Conservation (phyloP, 2,797 vertebrate species). For the Atherinosoma microstoma region DNA sequence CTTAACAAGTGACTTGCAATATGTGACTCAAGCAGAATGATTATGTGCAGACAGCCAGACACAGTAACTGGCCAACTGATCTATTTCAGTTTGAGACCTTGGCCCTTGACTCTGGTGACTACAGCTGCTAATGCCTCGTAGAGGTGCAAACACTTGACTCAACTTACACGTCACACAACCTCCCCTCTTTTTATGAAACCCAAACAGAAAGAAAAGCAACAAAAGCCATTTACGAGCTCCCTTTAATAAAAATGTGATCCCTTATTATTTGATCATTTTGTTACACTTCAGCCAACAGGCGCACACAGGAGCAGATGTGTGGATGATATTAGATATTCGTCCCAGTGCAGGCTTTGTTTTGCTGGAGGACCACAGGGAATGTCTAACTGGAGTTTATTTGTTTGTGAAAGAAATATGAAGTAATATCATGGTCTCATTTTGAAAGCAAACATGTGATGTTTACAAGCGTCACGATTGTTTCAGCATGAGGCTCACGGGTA, state of each 20-base stretch:
- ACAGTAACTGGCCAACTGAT: conserved; percentile 42
- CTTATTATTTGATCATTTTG: conserved; percentile 32
- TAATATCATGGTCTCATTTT: conserved; percentile 49
- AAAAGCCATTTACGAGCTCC: conserved; percentile 12
- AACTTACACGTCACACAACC: conserved; percentile 46
- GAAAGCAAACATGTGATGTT: conserved; percentile 22
- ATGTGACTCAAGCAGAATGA: conserved; percentile 46
- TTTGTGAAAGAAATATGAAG: conserved; percentile 52
- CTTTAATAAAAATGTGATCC: conserved; percentile 25
- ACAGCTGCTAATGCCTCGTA: conserved; percentile 60
- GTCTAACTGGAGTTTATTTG: conserved; percentile 56
- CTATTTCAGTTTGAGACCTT: conserved; percentile 73
- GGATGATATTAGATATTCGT: conserved; percentile 37
- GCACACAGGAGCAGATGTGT: conserved; percentile 22
- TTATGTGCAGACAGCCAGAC: conserved; percentile 48
- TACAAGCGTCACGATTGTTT: conserved; percentile 35
- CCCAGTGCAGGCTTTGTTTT: conserved; percentile 31
- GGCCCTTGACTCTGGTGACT: conserved; percentile 47
- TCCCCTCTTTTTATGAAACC: conserved; percentile 6
- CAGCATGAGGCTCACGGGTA: conserved; percentile 40
- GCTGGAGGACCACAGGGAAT: conserved; percentile 42
- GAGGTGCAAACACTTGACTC: conserved; percentile 45
- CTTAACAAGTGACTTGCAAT: conserved; percentile 40
- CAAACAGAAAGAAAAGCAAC: conserved; percentile 12
- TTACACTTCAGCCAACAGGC: not conserved